Evolutionary conservation across 2,113 vertebrate genomes (phyloP).

Genomic region (Stercorarius parasiticus): DNA sequence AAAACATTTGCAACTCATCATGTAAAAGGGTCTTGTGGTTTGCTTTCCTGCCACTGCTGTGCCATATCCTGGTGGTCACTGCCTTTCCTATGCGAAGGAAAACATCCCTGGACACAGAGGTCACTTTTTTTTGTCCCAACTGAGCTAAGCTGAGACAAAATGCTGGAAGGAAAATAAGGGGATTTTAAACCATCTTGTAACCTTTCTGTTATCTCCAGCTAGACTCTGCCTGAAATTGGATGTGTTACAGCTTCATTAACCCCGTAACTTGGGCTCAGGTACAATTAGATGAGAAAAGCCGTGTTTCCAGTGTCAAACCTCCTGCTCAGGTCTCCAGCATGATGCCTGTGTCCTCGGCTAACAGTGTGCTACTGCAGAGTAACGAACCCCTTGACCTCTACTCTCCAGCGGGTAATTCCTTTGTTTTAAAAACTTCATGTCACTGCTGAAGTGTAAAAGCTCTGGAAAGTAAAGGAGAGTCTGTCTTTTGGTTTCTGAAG

Average conservation of each 20-base stretch:
- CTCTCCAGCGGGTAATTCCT: background rate
- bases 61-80: background rate
- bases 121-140: background rate
- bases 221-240: background rate
- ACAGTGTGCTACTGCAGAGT: rapidly evolving
- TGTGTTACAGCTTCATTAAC: background rate
- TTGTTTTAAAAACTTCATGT: background rate
- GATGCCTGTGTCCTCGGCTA: background rate
- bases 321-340: background rate
- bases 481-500: background rate
- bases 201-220: background rate
- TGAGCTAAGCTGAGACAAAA: background rate
- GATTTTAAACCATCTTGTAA: background rate
- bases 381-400: background rate
- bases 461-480: background rate
- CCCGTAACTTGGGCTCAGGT: background rate
- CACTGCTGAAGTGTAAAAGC: background rate
- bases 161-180: background rate
- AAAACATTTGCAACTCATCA: background rate
- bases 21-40: background rate
- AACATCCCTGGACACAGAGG: background rate
- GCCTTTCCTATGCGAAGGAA: background rate
- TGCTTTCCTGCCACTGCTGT: background rate
- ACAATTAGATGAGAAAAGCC: background rate
- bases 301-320: background rate